Base-by-base conservation (phyloP, 2,113 vertebrate genomes). In the Chaenocephalus aceratus region DNA sequence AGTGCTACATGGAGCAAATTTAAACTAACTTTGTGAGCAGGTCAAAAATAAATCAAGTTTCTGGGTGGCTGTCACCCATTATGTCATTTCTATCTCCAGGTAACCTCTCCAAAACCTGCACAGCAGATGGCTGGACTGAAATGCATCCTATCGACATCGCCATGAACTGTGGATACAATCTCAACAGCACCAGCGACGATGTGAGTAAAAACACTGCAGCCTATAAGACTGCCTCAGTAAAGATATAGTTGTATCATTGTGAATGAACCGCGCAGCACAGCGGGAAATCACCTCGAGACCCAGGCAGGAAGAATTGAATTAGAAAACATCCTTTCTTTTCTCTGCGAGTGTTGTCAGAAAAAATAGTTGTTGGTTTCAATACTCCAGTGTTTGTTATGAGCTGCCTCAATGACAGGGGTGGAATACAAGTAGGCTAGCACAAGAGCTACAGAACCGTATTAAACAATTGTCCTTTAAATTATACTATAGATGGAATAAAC, bases 81-180 rank as follows among this genome's bases (percentile, higher is more conserved):
- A 52, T 80, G 58, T 65, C 62, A 51, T 71, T 59, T 68, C n/a
- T 7, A 6, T 75, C 75, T 70, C 3, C 85, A 99, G 98, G 96
- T 58, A 98, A 97, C 1, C 95, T 99, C 86, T 97, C 95, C 78
- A 97, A 97, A 85, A 97, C 90, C 79, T 99, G 98, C 70, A 98
- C 97, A 0, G 93, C 83, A 1, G 88, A 96, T 3, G 97, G 97
- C 79, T 99, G 97, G 97, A 95, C 96, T 0, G 91, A 94, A 1
- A 94, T 97, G 90, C 94, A 94, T 71, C 96, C 96, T 0, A 88
- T 95, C 0, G 93, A 96, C 0, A 97, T 98, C 0, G 3, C 90
- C 0, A 0, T 91, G 1, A 97, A 96, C 87, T 99, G 98, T 83
- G 97, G 96, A 14, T 95, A 95, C 41, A 94, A 96, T 73, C 84